Evolutionary conservation across 2,797 vertebrate genomes (phyloP).

Genomic region (Nyctalus aviator): DNA sequence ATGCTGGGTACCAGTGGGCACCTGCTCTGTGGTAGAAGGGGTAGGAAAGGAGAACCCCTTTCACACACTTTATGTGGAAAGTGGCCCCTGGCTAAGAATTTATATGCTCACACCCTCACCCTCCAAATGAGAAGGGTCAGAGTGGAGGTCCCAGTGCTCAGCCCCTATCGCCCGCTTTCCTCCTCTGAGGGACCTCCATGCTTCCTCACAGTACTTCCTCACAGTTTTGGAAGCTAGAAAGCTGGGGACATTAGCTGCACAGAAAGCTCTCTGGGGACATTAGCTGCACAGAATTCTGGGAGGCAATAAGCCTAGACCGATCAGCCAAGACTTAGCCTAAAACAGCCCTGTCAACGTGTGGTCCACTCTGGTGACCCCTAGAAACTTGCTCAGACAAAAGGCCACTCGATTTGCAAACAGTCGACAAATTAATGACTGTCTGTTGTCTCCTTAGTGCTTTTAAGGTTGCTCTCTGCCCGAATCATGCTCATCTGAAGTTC

Average conservation of each 20-base stretch:
- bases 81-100: background rate
- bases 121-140: background rate
- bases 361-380: background rate
- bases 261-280: background rate
- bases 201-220: too few species aligned
- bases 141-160: background rate
- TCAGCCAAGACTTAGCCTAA: background rate
- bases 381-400: conserved; percentile 13
- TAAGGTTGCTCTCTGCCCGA: conserved; percentile 18
- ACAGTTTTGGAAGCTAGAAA: too few species aligned
- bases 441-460: conserved; percentile 3
- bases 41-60: background rate
- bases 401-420: background rate
- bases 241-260: too few species aligned
- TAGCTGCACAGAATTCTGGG: background rate
- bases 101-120: background rate
- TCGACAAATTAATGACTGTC: conserved; percentile 24
- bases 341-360: background rate
- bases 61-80: background rate
- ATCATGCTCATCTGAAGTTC: background rate
- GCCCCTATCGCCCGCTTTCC: background rate
- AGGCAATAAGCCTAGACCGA: background rate
- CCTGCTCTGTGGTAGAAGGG: background rate
- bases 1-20: background rate
- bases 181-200: background rate